Percentiles rank a stretch among this genome's conserved stretches.
Evolutionary conservation across 2,113 vertebrate species (phyloP).

Genomic region (Larimichthys polyactis): DNA sequence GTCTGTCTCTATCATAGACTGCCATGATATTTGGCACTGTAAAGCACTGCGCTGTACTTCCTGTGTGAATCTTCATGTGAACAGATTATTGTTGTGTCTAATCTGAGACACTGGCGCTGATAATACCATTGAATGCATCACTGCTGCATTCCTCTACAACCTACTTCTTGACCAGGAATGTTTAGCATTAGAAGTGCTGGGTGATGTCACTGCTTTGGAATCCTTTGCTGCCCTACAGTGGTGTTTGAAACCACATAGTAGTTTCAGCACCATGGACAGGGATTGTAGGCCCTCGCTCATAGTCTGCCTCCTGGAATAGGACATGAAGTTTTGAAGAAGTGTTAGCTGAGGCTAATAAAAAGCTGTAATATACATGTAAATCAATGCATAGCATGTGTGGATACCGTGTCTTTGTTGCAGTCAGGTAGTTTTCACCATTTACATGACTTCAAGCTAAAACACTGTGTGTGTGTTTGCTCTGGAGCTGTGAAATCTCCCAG

Average conservation of each 20-base stretch:
- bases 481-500: conserved; percentile 48
- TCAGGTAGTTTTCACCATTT: background rate
- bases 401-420: background rate
- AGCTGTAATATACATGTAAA: background rate
- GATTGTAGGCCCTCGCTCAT: background rate
- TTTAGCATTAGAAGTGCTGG: background rate
- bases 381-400: background rate
- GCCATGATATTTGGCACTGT: background rate
- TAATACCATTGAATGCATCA: background rate
- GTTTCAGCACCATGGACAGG: conserved; percentile 45
- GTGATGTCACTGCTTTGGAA: background rate
- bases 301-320: background rate
- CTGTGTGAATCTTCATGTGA: background rate
- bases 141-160: background rate
- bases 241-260: background rate
- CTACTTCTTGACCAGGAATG: background rate
- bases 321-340: background rate
- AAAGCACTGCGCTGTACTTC: background rate
- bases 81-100: background rate
- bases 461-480: conserved; percentile 22
- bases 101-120: rapidly evolving
- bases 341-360: background rate
- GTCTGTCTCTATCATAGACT: no score
- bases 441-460: background rate
- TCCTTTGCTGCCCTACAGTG: background rate